Evolutionary conservation across 1,140 invertebrate species (phyloP).

Genomic region (Philaenus spumarius): DNA sequence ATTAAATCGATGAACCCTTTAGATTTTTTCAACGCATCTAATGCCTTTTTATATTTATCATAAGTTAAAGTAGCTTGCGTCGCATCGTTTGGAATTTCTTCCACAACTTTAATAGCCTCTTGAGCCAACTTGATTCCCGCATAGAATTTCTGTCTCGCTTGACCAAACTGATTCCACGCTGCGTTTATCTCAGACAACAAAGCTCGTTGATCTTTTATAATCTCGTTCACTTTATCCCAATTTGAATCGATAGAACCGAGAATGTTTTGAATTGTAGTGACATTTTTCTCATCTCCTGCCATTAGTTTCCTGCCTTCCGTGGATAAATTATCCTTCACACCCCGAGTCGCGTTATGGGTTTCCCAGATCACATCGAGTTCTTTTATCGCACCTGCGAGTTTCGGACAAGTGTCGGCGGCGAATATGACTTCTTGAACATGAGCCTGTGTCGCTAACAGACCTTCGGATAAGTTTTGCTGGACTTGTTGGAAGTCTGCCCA

Average conservation of each 20-base stretch:
- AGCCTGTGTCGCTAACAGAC: constrained; percentile 26
- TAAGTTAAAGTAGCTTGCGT: constrained; percentile 50
- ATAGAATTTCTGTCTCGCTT: constrained; percentile 58
- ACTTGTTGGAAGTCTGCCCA: constrained; percentile 35
- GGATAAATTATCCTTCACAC: constrained; percentile 51
- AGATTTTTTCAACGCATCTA: constrained; percentile 64
- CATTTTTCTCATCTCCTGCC: constrained; percentile 71
- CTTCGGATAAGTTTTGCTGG: constrained; percentile 31
- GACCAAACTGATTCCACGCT: constrained; percentile 67
- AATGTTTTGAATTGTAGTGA: constrained; percentile 68
- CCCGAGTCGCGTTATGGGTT: constrained; percentile 43
- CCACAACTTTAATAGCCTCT: constrained; percentile 47
- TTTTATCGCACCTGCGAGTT: constrained; percentile 20
- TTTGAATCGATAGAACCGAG: constrained; percentile 65
- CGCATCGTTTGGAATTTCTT: constrained; percentile 55
- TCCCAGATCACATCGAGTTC: constrained; percentile 39
- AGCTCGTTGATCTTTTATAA: constrained; percentile 28
- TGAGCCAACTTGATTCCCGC: constrained; percentile 60
- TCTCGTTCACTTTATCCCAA: constrained; percentile 68
- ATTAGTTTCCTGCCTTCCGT: constrained; percentile 67
- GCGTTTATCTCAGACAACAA: constrained; percentile 59
- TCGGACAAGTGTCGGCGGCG: constrained; percentile 39
- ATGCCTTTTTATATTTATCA: constrained; percentile 66
- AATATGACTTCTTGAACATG: constrained; percentile 28
- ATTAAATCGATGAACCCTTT: constrained; percentile 68